phyloP scores from a whole-genome alignment of 2,113 vertebrate species.

The Phalacrocorax pelagicus region DNA sequence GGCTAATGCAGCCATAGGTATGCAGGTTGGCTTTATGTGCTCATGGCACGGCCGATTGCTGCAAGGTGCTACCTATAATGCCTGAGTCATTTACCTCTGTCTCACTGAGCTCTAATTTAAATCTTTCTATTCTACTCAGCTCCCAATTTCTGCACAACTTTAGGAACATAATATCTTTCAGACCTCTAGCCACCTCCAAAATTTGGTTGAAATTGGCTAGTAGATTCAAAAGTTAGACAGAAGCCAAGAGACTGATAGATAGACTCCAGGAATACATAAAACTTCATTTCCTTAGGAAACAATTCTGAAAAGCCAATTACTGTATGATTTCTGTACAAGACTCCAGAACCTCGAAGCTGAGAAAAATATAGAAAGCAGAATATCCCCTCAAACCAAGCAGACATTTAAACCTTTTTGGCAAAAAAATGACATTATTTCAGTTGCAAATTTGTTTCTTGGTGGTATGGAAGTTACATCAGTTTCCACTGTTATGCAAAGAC shows the following conservation, averaged over 20 bases:
- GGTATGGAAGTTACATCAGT: not conserved
- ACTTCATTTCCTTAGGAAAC: not conserved
- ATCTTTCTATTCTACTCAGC: conserved; percentile 7
- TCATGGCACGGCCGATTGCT: accelerated
- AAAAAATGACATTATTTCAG: conserved; percentile 16
- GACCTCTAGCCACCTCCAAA: not conserved
- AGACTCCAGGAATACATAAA: not conserved
- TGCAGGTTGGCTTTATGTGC: not conserved
- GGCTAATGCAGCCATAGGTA: not conserved
- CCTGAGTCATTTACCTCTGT: not conserved
- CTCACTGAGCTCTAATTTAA: not conserved
- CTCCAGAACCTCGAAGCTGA: not conserved
- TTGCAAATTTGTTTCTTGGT: not conserved
- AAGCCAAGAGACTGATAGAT: not conserved
- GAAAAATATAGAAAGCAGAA: not conserved
- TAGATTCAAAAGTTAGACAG: not conserved
- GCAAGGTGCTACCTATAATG: not conserved
- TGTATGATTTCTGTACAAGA: not conserved
- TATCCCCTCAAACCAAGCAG: not conserved
- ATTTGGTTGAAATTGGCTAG: conserved; percentile 7
- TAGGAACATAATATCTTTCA: not conserved
- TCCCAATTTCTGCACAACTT: not conserved
- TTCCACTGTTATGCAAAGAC: not conserved
- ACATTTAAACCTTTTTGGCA: not conserved
- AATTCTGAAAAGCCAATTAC: not conserved